A percentile compares a stretch with the other conserved stretches of the same genome.
Conservation (phyloP, 2,888 invertebrate genomes). For the Biston betularia region DNA sequence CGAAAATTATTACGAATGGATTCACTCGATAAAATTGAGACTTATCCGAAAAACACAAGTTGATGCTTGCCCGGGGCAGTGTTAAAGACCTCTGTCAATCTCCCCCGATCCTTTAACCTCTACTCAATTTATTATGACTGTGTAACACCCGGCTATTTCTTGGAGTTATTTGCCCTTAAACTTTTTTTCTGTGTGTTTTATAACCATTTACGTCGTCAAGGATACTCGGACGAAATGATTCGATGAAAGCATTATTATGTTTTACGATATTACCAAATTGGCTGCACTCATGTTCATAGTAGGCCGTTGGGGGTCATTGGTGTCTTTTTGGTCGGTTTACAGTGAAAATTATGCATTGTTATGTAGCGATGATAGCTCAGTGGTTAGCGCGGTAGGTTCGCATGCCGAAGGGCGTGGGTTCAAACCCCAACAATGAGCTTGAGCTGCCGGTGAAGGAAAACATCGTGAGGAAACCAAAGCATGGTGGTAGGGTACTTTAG, state of each 20-base stretch:
- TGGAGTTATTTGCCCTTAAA: slow-evolving; percentile 54
- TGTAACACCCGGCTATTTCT: slow-evolving; percentile 42
- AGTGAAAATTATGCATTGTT: slow-evolving; percentile 32
- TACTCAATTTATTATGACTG: slow-evolving; percentile 76
- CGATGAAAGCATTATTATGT: slow-evolving; percentile 42
- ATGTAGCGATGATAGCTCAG: no score
- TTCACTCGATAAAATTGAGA: slow-evolving; percentile 67
- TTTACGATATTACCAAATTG: slow-evolving; percentile 40
- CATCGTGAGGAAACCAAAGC: no score
- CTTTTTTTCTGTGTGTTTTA: slow-evolving; percentile 56
- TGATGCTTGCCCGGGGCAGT: slow-evolving; percentile 63
- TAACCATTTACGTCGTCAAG: slow-evolving; percentile 43
- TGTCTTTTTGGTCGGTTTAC: slow-evolving; percentile 34
- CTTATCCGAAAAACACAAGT: slow-evolving; percentile 67
- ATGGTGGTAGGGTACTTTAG: no score
- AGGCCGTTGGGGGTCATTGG: slow-evolving; percentile 33
- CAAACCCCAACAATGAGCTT: no score
- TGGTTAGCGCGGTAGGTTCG: no score
- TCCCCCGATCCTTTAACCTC: slow-evolving; percentile 71
- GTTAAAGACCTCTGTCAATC: slow-evolving; percentile 76
- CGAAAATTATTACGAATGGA: slow-evolving; percentile 63
- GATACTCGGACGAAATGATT: slow-evolving; percentile 31
- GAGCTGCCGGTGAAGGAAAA: no score
- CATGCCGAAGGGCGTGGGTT: no score
- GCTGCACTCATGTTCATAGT: slow-evolving; percentile 29